Percentiles rank a stretch among this genome's conserved stretches.
Conservation (phyloP, 2,888 invertebrate genomes). For the Chydorus sphaericus region DNA sequence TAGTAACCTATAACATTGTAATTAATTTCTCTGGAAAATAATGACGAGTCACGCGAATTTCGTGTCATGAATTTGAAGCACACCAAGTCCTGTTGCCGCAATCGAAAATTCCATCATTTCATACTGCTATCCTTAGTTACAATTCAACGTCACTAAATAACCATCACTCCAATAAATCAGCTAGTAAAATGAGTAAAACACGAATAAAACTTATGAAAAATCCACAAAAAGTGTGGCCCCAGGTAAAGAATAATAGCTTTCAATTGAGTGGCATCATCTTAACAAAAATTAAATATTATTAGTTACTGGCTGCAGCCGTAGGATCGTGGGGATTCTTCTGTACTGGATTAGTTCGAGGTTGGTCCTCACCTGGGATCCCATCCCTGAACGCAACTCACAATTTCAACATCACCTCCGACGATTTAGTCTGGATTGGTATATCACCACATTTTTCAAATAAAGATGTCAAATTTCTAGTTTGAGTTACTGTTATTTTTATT, state of each 20-base stretch:
- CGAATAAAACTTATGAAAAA: slow-evolving; percentile 5
- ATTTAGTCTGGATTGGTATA: slow-evolving; percentile 15
- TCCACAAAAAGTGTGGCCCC: slow-evolving; percentile 7
- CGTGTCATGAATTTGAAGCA: too few species aligned
- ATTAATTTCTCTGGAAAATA: too few species aligned
- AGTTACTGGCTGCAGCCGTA: slow-evolving; percentile 13
- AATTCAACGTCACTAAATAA: too few species aligned
- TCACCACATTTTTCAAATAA: too few species aligned
- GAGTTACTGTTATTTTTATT: background rate
- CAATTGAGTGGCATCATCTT: background rate
- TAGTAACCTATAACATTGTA: too few species aligned
- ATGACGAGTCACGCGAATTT: too few species aligned
- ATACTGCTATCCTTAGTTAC: background rate
- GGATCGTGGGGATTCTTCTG: slow-evolving; percentile 16
- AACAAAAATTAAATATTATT: background rate
- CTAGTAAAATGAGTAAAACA: background rate
- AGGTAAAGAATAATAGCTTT: background rate
- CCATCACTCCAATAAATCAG: too few species aligned
- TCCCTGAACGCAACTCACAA: slow-evolving; percentile 14
- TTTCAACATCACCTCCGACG: background rate
- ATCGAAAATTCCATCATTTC: background rate
- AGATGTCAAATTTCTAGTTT: background rate
- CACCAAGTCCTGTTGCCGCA: background rate
- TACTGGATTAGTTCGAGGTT: slow-evolving; percentile 17
- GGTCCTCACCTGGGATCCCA: slow-evolving; percentile 17